phyloP scores from a whole-genome alignment of 1,140 invertebrate genomes.

The Drosophila equinoxialis region DNA sequence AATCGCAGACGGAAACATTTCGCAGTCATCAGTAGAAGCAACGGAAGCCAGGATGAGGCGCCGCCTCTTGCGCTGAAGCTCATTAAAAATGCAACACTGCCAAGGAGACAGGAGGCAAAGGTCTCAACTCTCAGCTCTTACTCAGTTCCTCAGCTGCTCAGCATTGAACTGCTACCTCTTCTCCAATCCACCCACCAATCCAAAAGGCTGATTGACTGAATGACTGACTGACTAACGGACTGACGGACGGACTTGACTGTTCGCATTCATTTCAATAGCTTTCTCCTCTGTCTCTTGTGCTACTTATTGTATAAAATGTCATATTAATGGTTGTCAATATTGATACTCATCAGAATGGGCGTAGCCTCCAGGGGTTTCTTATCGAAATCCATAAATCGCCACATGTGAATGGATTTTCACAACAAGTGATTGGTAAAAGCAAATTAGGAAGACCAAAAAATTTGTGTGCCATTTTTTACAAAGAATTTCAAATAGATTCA shows the following conservation, averaged over 20 bases:
- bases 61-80: constrained; percentile 59
- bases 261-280: background rate
- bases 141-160: constrained; percentile 9
- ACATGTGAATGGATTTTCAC: background rate
- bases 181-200: background rate
- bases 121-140: constrained; percentile 16
- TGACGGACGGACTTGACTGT: too few species aligned
- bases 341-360: constrained; percentile 40
- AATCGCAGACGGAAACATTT: constrained; percentile 62
- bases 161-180: background rate
- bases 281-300: constrained; percentile 14
- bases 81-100: constrained; percentile 66
- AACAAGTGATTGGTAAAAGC: too few species aligned
- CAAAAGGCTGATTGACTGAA: too few species aligned
- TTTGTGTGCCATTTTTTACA: background rate
- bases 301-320: constrained; percentile 61
- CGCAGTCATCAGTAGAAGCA: constrained; percentile 48
- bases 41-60: constrained; percentile 47
- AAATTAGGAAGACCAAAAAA: background rate
- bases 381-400: background rate
- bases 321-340: constrained; percentile 64
- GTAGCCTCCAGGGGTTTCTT: constrained; percentile 4
- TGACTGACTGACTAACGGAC: too few species aligned
- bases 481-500: too few species aligned
- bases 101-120: constrained; percentile 23